Conservation (phyloP, 2,797 vertebrate genomes). For the Notolepis coatsorum region DNA sequence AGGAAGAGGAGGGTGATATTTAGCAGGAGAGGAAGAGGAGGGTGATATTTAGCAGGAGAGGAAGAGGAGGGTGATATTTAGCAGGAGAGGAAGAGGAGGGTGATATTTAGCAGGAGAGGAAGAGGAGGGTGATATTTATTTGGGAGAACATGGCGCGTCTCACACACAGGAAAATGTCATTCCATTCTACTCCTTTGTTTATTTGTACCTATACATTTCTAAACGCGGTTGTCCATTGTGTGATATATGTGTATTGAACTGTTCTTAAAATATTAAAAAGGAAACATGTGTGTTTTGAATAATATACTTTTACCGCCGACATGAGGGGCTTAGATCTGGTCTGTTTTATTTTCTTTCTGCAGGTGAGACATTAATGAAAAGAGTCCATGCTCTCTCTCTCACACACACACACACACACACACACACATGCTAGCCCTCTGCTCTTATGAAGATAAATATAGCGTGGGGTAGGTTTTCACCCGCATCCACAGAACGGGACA, state of each 20-base stretch:
- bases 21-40: no score
- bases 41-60: no score
- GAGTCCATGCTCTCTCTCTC: conserved; percentile 32
- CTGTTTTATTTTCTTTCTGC: conserved; percentile 26
- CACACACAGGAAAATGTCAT: conserved; percentile 39
- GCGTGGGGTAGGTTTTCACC: conserved; percentile 83
- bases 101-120: neutral
- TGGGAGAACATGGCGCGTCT: conserved; percentile 21
- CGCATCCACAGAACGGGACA: conserved; percentile 80
- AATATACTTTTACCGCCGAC: no score
- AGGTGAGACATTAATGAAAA: conserved; percentile 3
- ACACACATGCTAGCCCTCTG: conserved; percentile 71
- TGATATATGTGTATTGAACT: no score
- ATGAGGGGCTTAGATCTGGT: no score
- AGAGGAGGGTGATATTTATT: conserved; percentile 36
- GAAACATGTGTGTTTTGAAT: conserved; percentile 54
- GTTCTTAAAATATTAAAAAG: conserved; percentile 39
- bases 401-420: conserved; percentile 53
- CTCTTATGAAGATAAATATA: conserved; percentile 90
- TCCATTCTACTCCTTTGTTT: conserved; percentile 39
- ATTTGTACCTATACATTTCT: conserved; percentile 45
- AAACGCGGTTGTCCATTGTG: no score
- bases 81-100: neutral
- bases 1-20: no score
- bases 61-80: no score